phyloP scores from a whole-genome alignment of 2,888 invertebrate species.

The Lepidonotus clava region DNA sequence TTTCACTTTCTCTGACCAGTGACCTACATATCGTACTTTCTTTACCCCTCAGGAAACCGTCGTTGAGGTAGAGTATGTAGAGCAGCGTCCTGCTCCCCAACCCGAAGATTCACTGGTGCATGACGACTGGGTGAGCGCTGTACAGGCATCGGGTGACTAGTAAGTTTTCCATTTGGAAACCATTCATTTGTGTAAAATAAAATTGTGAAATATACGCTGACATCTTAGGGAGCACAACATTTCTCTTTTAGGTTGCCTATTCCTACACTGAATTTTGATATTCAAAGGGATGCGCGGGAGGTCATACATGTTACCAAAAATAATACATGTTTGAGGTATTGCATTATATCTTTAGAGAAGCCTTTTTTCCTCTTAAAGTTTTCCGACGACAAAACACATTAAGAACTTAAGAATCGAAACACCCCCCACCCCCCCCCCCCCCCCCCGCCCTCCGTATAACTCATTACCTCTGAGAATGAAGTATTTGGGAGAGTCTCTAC shows the following conservation, averaged over 20 bases:
- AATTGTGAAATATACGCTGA: background rate
- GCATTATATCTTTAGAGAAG: background rate
- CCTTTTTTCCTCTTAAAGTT: too few species aligned
- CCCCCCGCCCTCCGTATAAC: too few species aligned
- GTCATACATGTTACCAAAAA: background rate
- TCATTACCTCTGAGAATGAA: too few species aligned
- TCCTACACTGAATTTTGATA: conserved; percentile 11
- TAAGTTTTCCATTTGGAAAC: conserved; percentile 61
- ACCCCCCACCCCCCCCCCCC: too few species aligned
- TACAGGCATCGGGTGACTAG: conserved; percentile 82
- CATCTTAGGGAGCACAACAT: too few species aligned
- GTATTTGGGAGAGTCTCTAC: too few species aligned
- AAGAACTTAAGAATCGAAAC: too few species aligned
- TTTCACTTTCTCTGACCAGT: too few species aligned
- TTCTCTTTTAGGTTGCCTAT: too few species aligned
- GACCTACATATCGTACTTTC: too few species aligned
- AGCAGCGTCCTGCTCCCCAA: conserved; percentile 93
- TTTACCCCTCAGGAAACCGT: conserved; percentile 88
- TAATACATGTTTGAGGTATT: background rate
- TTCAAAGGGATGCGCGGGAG: background rate
- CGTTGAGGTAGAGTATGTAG: conserved; percentile 94
- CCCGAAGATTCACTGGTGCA: conserved; percentile 95
- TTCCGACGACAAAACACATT: too few species aligned
- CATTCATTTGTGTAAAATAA: background rate
- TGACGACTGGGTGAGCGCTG: conserved; percentile 98